Evolutionary conservation across 2,888 invertebrate species (phyloP), one percentile per base, ranked within the genome.

Genomic region (Lymantria monacha): DNA sequence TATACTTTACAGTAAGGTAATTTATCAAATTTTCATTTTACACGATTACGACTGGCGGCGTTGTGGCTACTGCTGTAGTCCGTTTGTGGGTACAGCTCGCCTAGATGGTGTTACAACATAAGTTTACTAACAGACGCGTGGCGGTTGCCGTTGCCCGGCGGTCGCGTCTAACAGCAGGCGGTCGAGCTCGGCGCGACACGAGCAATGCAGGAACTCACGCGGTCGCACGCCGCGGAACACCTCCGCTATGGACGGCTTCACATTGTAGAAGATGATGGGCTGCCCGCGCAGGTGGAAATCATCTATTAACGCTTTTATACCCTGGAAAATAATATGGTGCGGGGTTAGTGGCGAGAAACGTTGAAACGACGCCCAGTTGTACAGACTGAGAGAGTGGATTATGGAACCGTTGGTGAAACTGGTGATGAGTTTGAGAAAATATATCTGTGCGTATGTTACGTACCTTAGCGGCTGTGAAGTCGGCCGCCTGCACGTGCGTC

Each of bases 401-500:
- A n/a, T n/a, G n/a, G n/a, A n/a, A 22, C 2, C 22, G 3, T 22
- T 22, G 22, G 22, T 22, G 22, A 2, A 22, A 5, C n/a, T n/a
- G 22, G 22, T 22, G 22, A 22, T 22, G 22, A 3, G 2, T 22
- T 22, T 3, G 5, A 22, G 5, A 22, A 22, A 22, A 22, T 22
- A 5, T 22, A 22, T 9, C 10, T 5, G 38, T 30, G 30, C 30
- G 30, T 7, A 7, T 44, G 22, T 37, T 3, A 22, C n/a, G 44
- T 82, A 95, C 95, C 83, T 93, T 94, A 9, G 96, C 96, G 8
- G 96, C 95, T 14, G 96, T 96, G 82, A 94, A 96, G 88, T 96
- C 96, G 0, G 95, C 95, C 42, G 95, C 95, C 77, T 95, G 95
- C 72, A 96, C 95, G 81, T 96, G 95, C 46, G 94, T 93, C 78